Evolutionary conservation across 1,140 invertebrate species (phyloP), one percentile per base, ranked within the genome.

Genomic region (Lasaia peninsularis): DNA sequence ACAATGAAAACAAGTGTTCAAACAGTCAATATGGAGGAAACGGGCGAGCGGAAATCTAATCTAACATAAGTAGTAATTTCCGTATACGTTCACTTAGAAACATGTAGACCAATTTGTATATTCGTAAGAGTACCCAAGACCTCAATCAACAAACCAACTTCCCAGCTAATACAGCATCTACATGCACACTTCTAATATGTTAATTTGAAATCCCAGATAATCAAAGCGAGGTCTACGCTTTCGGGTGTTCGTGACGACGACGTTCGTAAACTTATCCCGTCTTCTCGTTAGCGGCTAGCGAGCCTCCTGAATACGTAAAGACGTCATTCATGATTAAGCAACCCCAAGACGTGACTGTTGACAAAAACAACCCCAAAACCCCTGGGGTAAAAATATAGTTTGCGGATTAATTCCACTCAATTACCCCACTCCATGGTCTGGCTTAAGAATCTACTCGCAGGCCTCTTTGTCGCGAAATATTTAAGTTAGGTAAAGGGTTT

Each of bases 241-340:
- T 78, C 69, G 72, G 71, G 71, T 78, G 78, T 80, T 73, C 71
- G 75, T 74, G 70, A 69, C 70, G 72, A 72, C 73, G 71, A 80
- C 74, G 76, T 85, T 84, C 78, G 80, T 79, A 82, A 80, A 82
- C 76, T 84, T 82, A 84, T 84, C 79, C 79, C 77, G 79, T 78
- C 60, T 77, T 78, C 80, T 86, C 76, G 82, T 86, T 87, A 87
- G 79, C 73, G 69, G 70, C 55, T 65, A 63, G 71, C 63, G 67
- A 74, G 69, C 70, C 75, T 71, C 56, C 69, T 78, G 84, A 87
- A 87, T 87, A 87, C 84, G 71, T 77, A 87, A 87, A 74, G 75
- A 68, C 66, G 72, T 77, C 74, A 82, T 81, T 81, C 78, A 80
- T 78, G 80, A 86, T 81, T 75, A 86, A 79, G 71, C 71, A 75